These are phyloP conservation scores for Zapus hudsonius DNA, from an alignment of 2,113 vertebrate species.

Conservation along the genomic window DNA sequence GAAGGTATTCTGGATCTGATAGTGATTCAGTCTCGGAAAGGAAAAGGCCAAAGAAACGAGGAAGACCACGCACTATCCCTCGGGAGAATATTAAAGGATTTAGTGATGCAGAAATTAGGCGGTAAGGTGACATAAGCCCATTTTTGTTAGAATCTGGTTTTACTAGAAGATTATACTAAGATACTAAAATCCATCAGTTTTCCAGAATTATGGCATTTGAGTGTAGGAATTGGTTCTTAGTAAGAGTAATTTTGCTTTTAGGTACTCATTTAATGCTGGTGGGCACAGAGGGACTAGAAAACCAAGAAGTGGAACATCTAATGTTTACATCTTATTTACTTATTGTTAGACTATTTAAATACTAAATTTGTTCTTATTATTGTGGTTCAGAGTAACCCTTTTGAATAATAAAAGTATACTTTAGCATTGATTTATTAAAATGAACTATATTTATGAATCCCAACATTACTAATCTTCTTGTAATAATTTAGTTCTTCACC, in stretches of 20 bases:
- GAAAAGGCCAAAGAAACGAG: conserved; percentile 97
- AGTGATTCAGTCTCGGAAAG: conserved; percentile 96
- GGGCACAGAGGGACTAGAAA: not conserved
- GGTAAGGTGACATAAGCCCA: conserved; percentile 85
- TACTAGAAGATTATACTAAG: conserved; percentile 58
- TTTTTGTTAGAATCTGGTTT: conserved; percentile 52
- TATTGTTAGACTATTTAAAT: conserved; percentile 49
- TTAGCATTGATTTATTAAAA: conserved; percentile 43
- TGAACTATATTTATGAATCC: not conserved
- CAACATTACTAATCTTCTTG: conserved; percentile 43
- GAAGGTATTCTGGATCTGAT: conserved; percentile 96
- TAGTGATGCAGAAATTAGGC: conserved; percentile 97
- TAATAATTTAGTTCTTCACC: conserved; percentile 56
- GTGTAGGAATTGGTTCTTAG: not conserved
- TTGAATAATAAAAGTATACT: conserved; percentile 51
- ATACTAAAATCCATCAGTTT: conserved; percentile 3
- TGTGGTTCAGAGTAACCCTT: conserved; percentile 50
- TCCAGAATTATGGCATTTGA: conserved; percentile 15
- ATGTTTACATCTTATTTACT: conserved; percentile 51
- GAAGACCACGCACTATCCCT: conserved; percentile 96
- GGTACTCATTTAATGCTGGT: not conserved
- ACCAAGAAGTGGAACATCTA: not conserved
- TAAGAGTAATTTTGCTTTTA: conserved; percentile 20
- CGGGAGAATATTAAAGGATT: conserved; percentile 99
- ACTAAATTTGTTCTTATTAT: conserved; percentile 40